A percentile compares a stretch with the other conserved stretches of the same genome.
Conservation (phyloP, 2,888 invertebrate genomes). For the Aphodius granarius region DNA sequence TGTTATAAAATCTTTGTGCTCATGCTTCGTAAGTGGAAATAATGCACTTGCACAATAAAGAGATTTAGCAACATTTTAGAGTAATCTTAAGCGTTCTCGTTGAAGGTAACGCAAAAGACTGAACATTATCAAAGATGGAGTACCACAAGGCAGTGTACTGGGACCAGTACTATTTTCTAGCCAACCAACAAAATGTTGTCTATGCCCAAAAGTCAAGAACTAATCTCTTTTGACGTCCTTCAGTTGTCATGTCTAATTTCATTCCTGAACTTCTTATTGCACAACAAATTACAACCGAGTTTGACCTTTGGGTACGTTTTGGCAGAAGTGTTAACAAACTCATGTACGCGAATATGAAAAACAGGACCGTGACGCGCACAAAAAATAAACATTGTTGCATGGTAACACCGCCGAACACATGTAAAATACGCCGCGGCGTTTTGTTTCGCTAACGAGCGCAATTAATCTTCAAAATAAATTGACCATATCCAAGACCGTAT, state of each 20-base stretch:
- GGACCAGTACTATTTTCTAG: too few species aligned
- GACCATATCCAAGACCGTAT: slow-evolving; percentile 7
- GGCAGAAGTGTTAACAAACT: background rate
- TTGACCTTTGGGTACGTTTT: background rate
- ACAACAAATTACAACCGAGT: background rate
- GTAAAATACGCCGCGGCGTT: background rate
- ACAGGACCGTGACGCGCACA: background rate
- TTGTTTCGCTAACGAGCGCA: slow-evolving; percentile 7
- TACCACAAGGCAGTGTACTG: too few species aligned
- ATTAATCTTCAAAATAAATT: slow-evolving; percentile 9
- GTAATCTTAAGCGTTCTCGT: too few species aligned
- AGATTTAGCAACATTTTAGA: background rate
- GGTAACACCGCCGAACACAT: background rate
- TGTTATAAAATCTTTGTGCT: background rate
- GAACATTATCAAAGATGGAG: too few species aligned
- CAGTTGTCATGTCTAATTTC: background rate
- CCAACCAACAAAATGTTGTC: too few species aligned
- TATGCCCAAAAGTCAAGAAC: too few species aligned
- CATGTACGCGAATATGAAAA: background rate
- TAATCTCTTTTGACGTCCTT: background rate
- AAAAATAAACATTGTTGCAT: background rate
- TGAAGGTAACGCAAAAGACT: too few species aligned
- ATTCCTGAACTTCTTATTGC: background rate
- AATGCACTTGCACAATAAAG: background rate
- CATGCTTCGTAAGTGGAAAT: background rate